Evolutionary conservation across 2,888 invertebrate genomes (phyloP), one percentile per base, ranked within the genome.

Genomic region (Malthinus seriepunctatus): DNA sequence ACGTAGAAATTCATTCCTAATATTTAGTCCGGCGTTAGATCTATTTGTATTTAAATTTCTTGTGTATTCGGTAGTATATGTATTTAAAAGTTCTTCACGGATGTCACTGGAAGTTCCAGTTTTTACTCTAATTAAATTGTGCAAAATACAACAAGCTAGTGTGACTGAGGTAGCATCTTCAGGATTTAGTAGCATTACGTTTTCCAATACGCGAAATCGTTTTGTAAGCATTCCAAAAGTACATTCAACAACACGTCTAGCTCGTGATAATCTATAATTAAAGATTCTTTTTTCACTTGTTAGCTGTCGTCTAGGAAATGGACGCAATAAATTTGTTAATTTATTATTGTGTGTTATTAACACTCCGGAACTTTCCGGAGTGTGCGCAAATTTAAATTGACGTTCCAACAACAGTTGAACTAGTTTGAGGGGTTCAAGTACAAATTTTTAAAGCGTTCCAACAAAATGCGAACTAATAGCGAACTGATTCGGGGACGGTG

Each of bases 181-280:
- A 8, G 49, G 37, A 39, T 9, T 31, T 1, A 51, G 12, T n/a
- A 37, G 12, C 35, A 45, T 59, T 8, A 23, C 15, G 44, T 44
- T 56, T 47, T 51, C 48, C 8, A 56, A 46, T 11, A 56, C 38
- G 10, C 60, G 35, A 51, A 56, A 60, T 34, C 47, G n/a, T 15
- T 38, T 51, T 11, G 52, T 32, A 14, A 58, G 8, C 50, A 58
- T 53, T n/a, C 61, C 57, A 45, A 57, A 60, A 32, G 51, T 56
- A 48, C 47, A 51, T 53, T 60, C 60, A 11, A 57, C 56, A 14
- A 53, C 50, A 52, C 55, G 49, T 44, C 63, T 42, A 14, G 63
- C 62, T 23, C 63, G 49, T 12, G 60, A 60, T 37, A 58, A 32
- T 8, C 60, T 49, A 51, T 62, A 63, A 35, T 65, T 64, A 33